Percentiles rank a stretch among this genome's conserved stretches.
phyloP scores from a whole-genome alignment of 2,888 invertebrate genomes.

The Drosophila neonasuta region DNA sequence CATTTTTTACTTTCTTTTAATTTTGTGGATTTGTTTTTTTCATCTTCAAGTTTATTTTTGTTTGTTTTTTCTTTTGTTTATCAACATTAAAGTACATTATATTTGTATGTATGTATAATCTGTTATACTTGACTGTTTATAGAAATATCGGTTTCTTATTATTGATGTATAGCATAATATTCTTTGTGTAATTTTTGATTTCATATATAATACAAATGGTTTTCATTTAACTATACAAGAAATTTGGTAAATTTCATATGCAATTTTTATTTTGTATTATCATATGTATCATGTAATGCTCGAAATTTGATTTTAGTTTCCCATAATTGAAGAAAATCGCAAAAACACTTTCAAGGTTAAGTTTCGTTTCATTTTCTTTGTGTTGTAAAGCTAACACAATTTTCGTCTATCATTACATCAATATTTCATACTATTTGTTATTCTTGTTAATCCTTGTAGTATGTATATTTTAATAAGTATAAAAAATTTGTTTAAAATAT shows the following conservation, averaged over 20 bases:
- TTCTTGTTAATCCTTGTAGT: conserved; percentile 39
- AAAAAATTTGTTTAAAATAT: conserved; percentile 71
- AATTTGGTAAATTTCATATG: conserved; percentile 64
- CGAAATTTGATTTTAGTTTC: conserved; percentile 54
- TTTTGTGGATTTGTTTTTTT: neutral
- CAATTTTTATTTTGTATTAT: conserved; percentile 24
- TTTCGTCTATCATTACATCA: conserved; percentile 14
- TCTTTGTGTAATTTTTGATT: conserved; percentile 41
- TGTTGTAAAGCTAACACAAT: conserved; percentile 63
- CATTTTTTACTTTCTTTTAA: conserved; percentile 16
- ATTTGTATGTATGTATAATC: conserved; percentile 54
- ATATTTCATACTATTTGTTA: conserved; percentile 6
- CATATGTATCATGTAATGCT: conserved; percentile 48
- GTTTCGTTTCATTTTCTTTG: conserved; percentile 32
- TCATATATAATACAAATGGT: conserved; percentile 74
- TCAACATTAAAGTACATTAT: conserved; percentile 73
- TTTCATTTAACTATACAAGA: conserved; percentile 74
- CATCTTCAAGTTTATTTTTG: neutral
- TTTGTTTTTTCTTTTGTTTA: conserved; percentile 36
- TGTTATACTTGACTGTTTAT: conserved; percentile 60
- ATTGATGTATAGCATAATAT: conserved; percentile 45
- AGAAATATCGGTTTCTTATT: conserved; percentile 52
- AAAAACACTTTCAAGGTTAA: conserved; percentile 62
- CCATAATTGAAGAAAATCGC: conserved; percentile 55
- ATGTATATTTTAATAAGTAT: conserved; percentile 73